Evolutionary conservation across 2,888 invertebrate species (phyloP), one percentile per base, ranked within the genome.

Genomic region (Caradrina clavipalpis): DNA sequence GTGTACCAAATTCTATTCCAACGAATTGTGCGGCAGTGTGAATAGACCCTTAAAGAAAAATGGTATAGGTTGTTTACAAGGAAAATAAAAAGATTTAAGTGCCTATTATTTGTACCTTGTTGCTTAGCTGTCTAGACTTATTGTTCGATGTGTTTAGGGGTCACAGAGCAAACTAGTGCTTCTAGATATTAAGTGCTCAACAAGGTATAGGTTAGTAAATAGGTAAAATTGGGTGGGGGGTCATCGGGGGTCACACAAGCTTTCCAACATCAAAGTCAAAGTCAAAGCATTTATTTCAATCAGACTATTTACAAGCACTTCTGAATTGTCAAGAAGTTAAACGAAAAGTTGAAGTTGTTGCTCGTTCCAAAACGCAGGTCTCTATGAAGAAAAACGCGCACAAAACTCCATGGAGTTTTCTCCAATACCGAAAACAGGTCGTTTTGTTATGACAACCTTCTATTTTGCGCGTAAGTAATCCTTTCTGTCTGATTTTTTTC

Each of bases 1-100:
- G n/a, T 39, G 39, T 39, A 0, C 39, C 11, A 39, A 39, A 45
- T 42, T 42, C 4, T 42, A 5, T 6, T 17, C 17, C 45, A 45
- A 11, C 17, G 15, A 45, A 45, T 45, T 45, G 17, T 6, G 45
- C 17, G 11, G 6, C 45, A 15, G 45, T 45, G 45, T 45, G 45
- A 45, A 45, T 45, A 0, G 45, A 17, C 5, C 45, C 11, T 45
- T 45, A 74, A 49, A 31, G 39, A 63, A n/a, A 54, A 54, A 54
- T 49, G 51, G 51, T 57, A 13, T 51, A 60, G 22, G 31, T 45
- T 49, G 31, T 60, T 60, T 42, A 22, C 21, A 49, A 26, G 39
- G 60, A 58, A 49, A 26, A 31, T 8, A 42, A 63, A 54, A 64
- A 26, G 57, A 69, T 64, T 69, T 49, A 64, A 45, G 45, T 45